A percentile compares a stretch with the other conserved stretches of the same genome.
Conservation (phyloP, 2,797 vertebrate species). For the Chromis chromis region DNA sequence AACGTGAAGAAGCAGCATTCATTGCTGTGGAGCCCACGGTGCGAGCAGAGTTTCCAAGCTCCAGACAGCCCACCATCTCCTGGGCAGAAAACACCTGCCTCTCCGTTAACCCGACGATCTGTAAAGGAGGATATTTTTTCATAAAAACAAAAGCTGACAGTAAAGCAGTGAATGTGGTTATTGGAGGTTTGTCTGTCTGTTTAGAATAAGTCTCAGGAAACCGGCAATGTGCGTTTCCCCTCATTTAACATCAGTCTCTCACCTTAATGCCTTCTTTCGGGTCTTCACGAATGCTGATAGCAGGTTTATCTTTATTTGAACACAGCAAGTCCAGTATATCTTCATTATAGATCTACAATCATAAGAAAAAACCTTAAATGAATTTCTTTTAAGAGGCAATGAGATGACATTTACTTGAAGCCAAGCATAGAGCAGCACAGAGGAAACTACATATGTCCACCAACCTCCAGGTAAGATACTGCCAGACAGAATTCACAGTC, state of each 20-base stretch:
- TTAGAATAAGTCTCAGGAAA: not conserved
- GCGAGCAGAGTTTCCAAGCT: slow-evolving; percentile 91
- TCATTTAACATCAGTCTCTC: slow-evolving; percentile 36
- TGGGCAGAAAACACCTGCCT: slow-evolving; percentile 83
- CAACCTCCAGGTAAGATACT: slow-evolving; percentile 96
- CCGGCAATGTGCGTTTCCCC: not conserved
- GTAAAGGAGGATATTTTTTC: slow-evolving; percentile 20
- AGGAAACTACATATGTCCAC: slow-evolving; percentile 10
- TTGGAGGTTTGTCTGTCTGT: not conserved
- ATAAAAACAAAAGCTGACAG: not conserved
- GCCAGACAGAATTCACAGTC: slow-evolving; percentile 88
- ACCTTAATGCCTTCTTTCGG: slow-evolving; percentile 98
- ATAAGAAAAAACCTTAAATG: slow-evolving; percentile 17
- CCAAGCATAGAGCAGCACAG: not conserved
- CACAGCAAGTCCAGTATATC: slow-evolving; percentile 94
- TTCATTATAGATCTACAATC: slow-evolving; percentile 94
- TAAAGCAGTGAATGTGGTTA: not conserved
- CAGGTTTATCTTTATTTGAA: slow-evolving; percentile 86
- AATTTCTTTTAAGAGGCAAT: not conserved
- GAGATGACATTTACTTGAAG: not conserved
- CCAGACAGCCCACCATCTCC: slow-evolving; percentile 92
- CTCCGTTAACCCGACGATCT: slow-evolving; percentile 95
- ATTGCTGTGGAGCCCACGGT: slow-evolving; percentile 96
- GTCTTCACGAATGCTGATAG: slow-evolving; percentile 93
- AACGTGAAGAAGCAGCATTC: slow-evolving; percentile 96